phyloP scores from a whole-genome alignment of 1,140 invertebrate species.

The Solen grandis region DNA sequence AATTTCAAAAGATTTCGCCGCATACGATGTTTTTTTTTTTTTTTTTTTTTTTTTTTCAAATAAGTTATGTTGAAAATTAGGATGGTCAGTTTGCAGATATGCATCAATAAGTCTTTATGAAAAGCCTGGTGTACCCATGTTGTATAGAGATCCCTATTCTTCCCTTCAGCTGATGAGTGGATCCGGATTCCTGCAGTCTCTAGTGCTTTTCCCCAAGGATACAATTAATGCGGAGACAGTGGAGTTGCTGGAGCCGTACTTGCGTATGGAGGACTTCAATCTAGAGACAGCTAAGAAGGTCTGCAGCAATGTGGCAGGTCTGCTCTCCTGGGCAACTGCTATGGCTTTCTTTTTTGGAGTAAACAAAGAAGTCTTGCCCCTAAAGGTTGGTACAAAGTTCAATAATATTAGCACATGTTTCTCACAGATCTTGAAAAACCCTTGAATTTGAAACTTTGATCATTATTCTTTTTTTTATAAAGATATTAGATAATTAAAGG shows the following conservation, averaged over 20 bases:
- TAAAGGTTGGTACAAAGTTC: conserved; percentile 85
- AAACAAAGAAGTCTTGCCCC: conserved; percentile 96
- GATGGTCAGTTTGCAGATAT: too few relatives aligned
- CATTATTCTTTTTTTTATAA: too few relatives aligned
- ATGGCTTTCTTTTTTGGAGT: conserved; percentile 98
- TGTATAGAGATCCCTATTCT: too few relatives aligned
- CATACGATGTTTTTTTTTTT: too few relatives aligned
- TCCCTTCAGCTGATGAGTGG: conserved; percentile 95
- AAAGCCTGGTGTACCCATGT: too few relatives aligned
- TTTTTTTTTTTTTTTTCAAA: too few relatives aligned
- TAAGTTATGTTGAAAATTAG: too few relatives aligned
- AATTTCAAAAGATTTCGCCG: too few relatives aligned
- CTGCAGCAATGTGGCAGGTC: conserved; percentile 96
- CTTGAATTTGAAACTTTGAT: not conserved
- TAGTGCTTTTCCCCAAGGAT: conserved; percentile 97
- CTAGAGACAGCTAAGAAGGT: conserved; percentile 82
- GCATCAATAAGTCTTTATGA: too few relatives aligned
- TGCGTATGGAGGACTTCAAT: conserved; percentile 87
- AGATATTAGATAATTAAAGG: too few relatives aligned
- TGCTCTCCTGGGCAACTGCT: conserved; percentile 97
- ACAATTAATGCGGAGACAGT: conserved; percentile 98
- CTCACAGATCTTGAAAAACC: not conserved
- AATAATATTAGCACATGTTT: not conserved
- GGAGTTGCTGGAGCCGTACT: conserved; percentile 94
- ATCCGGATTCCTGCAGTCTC: conserved; percentile 92